Evolutionary conservation across 53 echinoderm and acorn worm species (phyloP).

Genomic region (Arbacia lixula): DNA sequence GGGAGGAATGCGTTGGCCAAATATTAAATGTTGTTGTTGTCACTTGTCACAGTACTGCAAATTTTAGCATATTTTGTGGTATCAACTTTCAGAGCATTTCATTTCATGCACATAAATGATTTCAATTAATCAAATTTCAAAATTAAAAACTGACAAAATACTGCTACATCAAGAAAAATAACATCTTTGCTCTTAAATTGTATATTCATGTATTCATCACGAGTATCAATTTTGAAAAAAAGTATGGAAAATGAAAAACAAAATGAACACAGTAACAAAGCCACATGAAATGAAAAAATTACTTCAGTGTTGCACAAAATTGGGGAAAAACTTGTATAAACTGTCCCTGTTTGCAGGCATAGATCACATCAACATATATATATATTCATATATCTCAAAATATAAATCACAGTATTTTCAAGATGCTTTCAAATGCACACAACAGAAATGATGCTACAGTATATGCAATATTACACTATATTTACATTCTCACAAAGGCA

Average conservation of each 20-base stretch:
- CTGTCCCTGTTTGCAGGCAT: constrained; percentile 54
- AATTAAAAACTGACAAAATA: background rate
- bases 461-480: constrained; percentile 35
- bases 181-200: background rate
- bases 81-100: constrained; percentile 2
- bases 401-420: constrained; percentile 51
- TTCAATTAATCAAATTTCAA: constrained; percentile 21
- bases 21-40: too few species aligned
- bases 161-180: background rate
- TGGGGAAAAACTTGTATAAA: constrained; percentile 35
- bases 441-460: constrained; percentile 38
- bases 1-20: constrained; percentile 44
- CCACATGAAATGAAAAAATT: background rate
- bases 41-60: constrained; percentile 56
- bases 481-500: constrained; percentile 55
- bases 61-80: constrained; percentile 15
- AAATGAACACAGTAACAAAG: background rate
- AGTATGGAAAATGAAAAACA: background rate
- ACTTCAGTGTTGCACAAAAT: constrained; percentile 38
- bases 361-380: constrained; percentile 41
- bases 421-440: constrained; percentile 35
- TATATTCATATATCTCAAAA: constrained; percentile 56
- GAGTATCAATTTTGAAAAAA: background rate
- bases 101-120: constrained; percentile 37
- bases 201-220: background rate